Conservation (phyloP, 2,113 vertebrate genomes). For the Euleptes europaea region DNA sequence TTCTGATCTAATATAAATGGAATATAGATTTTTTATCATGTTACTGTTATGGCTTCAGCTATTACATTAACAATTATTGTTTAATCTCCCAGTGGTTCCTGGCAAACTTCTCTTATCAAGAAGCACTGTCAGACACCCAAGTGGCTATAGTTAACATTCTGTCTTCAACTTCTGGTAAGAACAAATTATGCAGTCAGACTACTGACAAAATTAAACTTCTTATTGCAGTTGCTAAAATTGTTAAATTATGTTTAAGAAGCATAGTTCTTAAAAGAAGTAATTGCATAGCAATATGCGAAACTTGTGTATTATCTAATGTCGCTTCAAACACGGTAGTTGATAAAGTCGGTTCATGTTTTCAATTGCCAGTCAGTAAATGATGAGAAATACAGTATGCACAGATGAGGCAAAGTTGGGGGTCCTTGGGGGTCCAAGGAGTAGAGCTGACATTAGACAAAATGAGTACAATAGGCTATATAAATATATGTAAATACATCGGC, state of each 20-base stretch:
- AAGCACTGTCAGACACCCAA: conserved; percentile 92
- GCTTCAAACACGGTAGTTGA: too few relatives aligned
- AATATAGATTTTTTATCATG: background rate
- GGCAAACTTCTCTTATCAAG: conserved; percentile 96
- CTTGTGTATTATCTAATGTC: too few relatives aligned
- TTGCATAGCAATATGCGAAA: too few relatives aligned
- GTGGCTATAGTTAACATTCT: conserved; percentile 95
- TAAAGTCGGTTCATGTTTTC: too few relatives aligned
- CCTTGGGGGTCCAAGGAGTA: too few relatives aligned
- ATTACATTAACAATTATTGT: conserved; percentile 31
- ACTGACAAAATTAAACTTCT: background rate
- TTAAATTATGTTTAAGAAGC: background rate
- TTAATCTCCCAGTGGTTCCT: conserved; percentile 89
- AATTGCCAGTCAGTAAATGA: too few relatives aligned
- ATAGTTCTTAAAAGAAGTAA: too few relatives aligned
- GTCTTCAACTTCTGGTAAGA: conserved; percentile 93
- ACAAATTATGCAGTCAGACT: background rate
- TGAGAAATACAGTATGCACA: too few relatives aligned
- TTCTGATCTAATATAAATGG: background rate
- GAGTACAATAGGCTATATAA: too few relatives aligned
- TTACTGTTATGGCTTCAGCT: background rate
- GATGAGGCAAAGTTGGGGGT: too few relatives aligned
- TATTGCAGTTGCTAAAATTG: background rate
- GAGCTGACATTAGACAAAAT: too few relatives aligned
- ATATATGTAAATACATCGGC: too few relatives aligned